These are phyloP conservation scores for Galeopterus variegatus DNA, from an alignment of 2,113 vertebrate genomes.

Conservation along the genomic window DNA sequence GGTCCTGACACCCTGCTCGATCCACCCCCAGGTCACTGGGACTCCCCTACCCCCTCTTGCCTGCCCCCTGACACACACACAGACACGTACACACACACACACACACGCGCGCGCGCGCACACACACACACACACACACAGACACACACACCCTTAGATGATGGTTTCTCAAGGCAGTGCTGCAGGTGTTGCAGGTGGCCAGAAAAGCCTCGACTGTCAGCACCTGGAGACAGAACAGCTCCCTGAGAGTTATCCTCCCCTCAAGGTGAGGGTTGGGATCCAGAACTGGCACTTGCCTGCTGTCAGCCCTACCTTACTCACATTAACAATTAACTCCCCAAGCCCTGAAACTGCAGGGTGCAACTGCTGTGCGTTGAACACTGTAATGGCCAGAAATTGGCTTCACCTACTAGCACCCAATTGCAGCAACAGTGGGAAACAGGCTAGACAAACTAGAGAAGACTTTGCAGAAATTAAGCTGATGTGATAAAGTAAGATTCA, in stretches of 20 bases:
- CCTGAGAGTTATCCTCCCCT: neutral
- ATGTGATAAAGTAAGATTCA: too few species aligned
- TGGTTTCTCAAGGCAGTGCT: accelerated
- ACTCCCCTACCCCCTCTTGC: too few species aligned
- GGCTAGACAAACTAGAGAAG: accelerated
- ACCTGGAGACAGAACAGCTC: constrained; percentile 48
- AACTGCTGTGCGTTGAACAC: accelerated
- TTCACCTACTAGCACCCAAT: accelerated
- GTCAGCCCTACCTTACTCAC: accelerated
- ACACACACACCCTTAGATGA: neutral
- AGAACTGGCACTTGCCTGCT: accelerated
- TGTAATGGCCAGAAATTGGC: accelerated
- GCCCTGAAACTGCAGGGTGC: accelerated
- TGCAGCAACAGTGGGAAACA: accelerated
- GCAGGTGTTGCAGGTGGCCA: neutral
- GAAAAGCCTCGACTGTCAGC: neutral
- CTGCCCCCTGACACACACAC: too few species aligned
- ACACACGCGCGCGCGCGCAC: too few species aligned
- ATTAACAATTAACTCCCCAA: accelerated
- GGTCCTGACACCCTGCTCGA: accelerated
- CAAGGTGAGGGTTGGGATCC: too few species aligned
- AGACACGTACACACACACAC: too few species aligned
- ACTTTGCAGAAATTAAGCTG: too few species aligned
- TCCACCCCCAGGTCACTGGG: neutral
- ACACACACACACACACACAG: too few species aligned